Evolutionary conservation across 1,140 invertebrate species (phyloP).

Genomic region (Drosophila punjabiensis): DNA sequence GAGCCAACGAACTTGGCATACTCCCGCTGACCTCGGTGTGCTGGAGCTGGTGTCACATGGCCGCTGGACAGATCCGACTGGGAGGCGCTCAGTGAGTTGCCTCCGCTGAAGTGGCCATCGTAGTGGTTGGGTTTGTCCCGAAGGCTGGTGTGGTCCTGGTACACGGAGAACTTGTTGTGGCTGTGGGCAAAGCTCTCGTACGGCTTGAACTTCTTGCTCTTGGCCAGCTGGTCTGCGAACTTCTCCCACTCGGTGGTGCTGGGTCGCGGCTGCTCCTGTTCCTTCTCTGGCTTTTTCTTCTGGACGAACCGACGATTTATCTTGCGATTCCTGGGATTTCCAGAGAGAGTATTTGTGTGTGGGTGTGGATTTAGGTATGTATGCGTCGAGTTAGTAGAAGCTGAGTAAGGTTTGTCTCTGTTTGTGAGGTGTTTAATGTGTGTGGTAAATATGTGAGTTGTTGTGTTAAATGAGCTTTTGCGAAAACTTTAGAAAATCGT

Average conservation of each 20-base stretch:
- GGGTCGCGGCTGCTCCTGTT: slow-evolving; percentile 58
- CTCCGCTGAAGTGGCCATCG: slow-evolving; percentile 71
- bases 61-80: slow-evolving; percentile 74
- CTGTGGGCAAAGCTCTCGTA: slow-evolving; percentile 68
- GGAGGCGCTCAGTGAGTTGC: slow-evolving; percentile 64
- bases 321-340: slow-evolving; percentile 30
- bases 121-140: slow-evolving; percentile 63
- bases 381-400: slow-evolving; percentile 16
- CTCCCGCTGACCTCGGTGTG: slow-evolving; percentile 63
- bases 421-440: slow-evolving; percentile 17
- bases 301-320: slow-evolving; percentile 22
- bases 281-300: slow-evolving; percentile 23
- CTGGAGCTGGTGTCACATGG: slow-evolving; percentile 58
- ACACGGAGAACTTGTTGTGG: slow-evolving; percentile 71
- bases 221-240: slow-evolving; percentile 74
- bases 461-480: slow-evolving; percentile 5
- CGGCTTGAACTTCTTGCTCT: slow-evolving; percentile 69
- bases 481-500: background rate
- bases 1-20: slow-evolving; percentile 68
- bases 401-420: background rate
- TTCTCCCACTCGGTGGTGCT: slow-evolving; percentile 81
- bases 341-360: background rate
- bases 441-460: slow-evolving; percentile 22
- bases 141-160: slow-evolving; percentile 72
- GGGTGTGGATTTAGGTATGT: slow-evolving; percentile 15